These are phyloP conservation scores for Phainopepla nitens DNA, from an alignment of 2,113 vertebrate genomes.

Conservation along the genomic window DNA sequence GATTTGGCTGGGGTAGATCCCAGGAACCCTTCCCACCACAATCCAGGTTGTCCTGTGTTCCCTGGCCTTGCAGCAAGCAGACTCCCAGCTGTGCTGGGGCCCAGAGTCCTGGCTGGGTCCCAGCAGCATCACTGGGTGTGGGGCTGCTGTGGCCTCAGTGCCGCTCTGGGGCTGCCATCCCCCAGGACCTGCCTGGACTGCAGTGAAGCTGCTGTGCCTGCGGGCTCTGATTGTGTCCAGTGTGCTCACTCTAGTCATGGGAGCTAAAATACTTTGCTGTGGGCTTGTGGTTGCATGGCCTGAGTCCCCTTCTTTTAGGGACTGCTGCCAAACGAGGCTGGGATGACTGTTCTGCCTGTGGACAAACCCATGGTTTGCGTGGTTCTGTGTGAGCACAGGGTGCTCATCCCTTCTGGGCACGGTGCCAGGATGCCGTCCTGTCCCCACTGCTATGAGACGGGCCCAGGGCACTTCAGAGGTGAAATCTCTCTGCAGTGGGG, in stretches of 20 bases:
- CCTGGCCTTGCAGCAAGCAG: not conserved
- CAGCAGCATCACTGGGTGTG: fast-evolving
- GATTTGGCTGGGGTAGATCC: not conserved
- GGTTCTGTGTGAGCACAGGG: fast-evolving
- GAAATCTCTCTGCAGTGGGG: not conserved
- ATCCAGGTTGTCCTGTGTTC: not conserved
- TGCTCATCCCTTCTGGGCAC: fast-evolving
- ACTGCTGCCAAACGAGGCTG: not conserved
- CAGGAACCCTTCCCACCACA: not conserved
- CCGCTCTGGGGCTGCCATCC: not conserved
- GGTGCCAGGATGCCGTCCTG: not conserved
- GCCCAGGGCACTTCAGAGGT: not conserved
- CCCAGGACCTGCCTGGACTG: not conserved
- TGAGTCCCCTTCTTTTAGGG: too few species aligned
- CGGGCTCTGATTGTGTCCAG: fast-evolving
- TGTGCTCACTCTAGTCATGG: not conserved
- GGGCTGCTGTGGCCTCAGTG: not conserved
- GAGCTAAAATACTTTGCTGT: not conserved
- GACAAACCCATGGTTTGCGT: fast-evolving
- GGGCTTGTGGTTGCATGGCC: not conserved
- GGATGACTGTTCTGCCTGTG: not conserved
- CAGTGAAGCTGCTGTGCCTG: not conserved
- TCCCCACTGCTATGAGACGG: fast-evolving
- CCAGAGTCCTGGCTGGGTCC: not conserved
- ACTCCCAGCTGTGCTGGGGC: not conserved